These are phyloP conservation scores for Amphiprion clarkii DNA, from an alignment of 2,797 vertebrate species.

Conservation along the genomic window DNA sequence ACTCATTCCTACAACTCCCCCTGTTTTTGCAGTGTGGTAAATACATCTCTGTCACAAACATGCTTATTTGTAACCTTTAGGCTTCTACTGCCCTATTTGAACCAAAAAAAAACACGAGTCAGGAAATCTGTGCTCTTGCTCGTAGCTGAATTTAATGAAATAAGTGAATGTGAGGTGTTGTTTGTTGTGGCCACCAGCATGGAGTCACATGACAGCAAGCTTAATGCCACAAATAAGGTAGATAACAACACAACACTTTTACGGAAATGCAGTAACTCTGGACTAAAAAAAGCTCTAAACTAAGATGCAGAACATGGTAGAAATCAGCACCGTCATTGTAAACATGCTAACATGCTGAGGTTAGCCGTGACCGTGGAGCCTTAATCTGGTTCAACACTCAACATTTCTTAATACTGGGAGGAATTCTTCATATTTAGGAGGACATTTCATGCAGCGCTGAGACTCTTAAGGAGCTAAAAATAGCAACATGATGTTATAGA, in stretches of 20 bases:
- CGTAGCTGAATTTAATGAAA: constrained; percentile 44
- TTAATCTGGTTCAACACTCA: background rate
- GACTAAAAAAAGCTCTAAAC: background rate
- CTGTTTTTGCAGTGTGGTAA: constrained; percentile 40
- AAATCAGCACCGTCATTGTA: background rate
- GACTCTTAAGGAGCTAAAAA: constrained; percentile 18
- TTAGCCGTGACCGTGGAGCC: background rate
- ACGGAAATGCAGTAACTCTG: background rate
- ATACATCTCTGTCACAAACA: constrained; percentile 29
- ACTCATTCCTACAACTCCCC: constrained; percentile 50
- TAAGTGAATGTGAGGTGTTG: constrained; percentile 32
- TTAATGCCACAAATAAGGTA: background rate
- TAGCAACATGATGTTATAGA: background rate
- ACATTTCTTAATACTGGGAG: background rate
- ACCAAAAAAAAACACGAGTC: constrained; percentile 33
- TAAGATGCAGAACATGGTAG: background rate
- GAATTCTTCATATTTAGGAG: background rate
- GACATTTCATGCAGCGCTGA: background rate
- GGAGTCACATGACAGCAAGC: background rate
- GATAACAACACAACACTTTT: background rate
- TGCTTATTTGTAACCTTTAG: constrained; percentile 41
- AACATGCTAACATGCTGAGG: background rate
- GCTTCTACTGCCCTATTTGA: constrained; percentile 63
- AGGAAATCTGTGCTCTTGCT: constrained; percentile 38
- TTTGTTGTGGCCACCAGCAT: constrained; percentile 11